phyloP scores from a whole-genome alignment of 37 sponge, comb jelly and placozoan species.

The Aphrocallistes beatrix region DNA sequence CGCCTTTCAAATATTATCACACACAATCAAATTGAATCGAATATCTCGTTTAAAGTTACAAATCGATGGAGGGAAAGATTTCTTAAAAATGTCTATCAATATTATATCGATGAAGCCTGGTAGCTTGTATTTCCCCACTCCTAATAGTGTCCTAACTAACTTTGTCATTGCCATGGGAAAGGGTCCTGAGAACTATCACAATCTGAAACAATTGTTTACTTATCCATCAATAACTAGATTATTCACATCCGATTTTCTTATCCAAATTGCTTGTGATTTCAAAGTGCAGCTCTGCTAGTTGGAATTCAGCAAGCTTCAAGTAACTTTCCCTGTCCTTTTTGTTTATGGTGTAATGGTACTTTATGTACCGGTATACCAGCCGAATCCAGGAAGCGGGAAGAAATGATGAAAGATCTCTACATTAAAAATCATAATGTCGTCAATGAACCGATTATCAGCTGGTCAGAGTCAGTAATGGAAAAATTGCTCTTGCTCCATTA shows the following conservation, averaged over 20 bases:
- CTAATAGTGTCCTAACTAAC: conserved; percentile 16
- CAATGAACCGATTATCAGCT: conserved; percentile 5
- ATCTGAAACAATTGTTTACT: conserved; percentile 5
- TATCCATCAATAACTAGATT: neutral
- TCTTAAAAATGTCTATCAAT: conserved; percentile 3
- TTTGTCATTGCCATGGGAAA: conserved; percentile 20
- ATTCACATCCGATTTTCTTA: neutral
- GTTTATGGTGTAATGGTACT: neutral
- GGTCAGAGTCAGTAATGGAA: neutral
- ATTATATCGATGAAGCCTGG: conserved; percentile 16
- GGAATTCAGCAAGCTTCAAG: neutral
- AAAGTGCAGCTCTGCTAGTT: conserved; percentile 8
- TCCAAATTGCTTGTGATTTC: neutral
- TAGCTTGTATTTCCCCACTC: conserved; percentile 3
- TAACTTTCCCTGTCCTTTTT: neutral
- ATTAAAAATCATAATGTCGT: neutral
- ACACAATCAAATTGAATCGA: neutral
- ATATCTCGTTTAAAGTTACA: neutral
- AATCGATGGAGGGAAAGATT: conserved; percentile 13
- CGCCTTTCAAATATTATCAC: conserved; percentile 14
- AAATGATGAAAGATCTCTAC: neutral
- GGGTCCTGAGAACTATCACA: conserved; percentile 13
- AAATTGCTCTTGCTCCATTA: conserved; percentile 17
- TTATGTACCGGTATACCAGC: conserved; percentile 9
- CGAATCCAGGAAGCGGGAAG: neutral